Conservation (phyloP, 2,888 invertebrate species). For the Encarsia formosa region DNA sequence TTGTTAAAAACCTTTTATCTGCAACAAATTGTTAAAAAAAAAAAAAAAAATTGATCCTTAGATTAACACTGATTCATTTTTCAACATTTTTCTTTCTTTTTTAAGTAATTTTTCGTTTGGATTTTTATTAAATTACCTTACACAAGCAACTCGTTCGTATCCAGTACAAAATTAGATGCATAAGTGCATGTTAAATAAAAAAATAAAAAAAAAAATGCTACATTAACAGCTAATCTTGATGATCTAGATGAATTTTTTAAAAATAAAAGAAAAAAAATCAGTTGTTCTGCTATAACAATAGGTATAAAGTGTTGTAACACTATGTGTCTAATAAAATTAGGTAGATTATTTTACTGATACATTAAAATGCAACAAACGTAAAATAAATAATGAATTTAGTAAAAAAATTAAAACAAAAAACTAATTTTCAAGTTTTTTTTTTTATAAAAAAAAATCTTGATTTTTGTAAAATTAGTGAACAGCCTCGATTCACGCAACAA, state of each 20-base stretch:
- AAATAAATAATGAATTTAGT: no score
- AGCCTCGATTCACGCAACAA: slow-evolving; percentile 14
- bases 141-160: slow-evolving; percentile 15
- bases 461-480: slow-evolving; percentile 9
- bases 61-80: slow-evolving; percentile 19
- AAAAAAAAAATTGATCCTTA: slow-evolving; percentile 14
- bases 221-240: no score
- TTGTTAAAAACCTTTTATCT: slow-evolving; percentile 15
- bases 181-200: no score
- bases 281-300: slow-evolving; percentile 21
- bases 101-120: slow-evolving; percentile 7
- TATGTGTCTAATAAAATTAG: slow-evolving; percentile 22
- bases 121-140: slow-evolving; percentile 19
- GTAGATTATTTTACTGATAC: slow-evolving; percentile 15
- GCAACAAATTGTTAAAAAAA: slow-evolving; percentile 18
- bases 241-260: slow-evolving; percentile 12
- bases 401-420: not conserved
- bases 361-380: slow-evolving; percentile 9
- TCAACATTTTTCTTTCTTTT: slow-evolving; percentile 13
- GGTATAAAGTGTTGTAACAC: slow-evolving; percentile 25
- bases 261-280: slow-evolving; percentile 17
- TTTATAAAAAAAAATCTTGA: not conserved
- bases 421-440: slow-evolving; percentile 7
- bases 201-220: slow-evolving; percentile 8
- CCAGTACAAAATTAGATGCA: slow-evolving; percentile 20